Evolutionary conservation across 2,888 invertebrate genomes (phyloP).

Genomic region (Apeira syringaria): DNA sequence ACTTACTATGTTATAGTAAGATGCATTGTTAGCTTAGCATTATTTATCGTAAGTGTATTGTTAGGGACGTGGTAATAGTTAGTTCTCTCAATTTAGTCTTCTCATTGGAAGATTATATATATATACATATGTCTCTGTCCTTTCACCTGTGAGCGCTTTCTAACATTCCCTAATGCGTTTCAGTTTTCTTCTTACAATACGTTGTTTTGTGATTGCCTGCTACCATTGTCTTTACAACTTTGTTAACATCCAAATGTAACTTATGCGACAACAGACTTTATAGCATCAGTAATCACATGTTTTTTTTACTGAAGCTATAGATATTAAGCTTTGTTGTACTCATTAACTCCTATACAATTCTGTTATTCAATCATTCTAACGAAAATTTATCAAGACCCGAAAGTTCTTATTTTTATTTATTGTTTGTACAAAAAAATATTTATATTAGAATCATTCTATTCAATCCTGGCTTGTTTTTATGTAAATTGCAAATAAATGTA

Average conservation of each 20-base stretch:
- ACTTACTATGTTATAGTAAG: slow-evolving; percentile 68
- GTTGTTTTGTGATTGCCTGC: slow-evolving; percentile 30
- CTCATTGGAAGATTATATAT: slow-evolving; percentile 41
- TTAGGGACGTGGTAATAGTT: slow-evolving; percentile 70
- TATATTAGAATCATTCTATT: too few relatives aligned
- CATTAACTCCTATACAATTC: slow-evolving; percentile 33
- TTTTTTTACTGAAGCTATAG: slow-evolving; percentile 28
- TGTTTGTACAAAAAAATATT: too few relatives aligned
- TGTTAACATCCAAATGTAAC: slow-evolving; percentile 41
- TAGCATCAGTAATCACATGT: background rate
- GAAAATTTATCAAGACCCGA: too few relatives aligned
- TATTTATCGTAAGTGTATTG: slow-evolving; percentile 77
- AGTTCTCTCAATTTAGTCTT: slow-evolving; percentile 55
- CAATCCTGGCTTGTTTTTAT: too few relatives aligned
- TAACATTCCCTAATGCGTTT: slow-evolving; percentile 73
- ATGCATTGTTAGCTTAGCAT: slow-evolving; percentile 78
- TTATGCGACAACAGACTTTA: slow-evolving; percentile 30
- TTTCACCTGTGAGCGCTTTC: slow-evolving; percentile 69
- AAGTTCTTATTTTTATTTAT: too few relatives aligned
- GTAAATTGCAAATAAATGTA: too few relatives aligned
- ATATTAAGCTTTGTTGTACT: slow-evolving; percentile 23
- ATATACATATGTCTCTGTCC: slow-evolving; percentile 55
- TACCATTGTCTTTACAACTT: slow-evolving; percentile 21
- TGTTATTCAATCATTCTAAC: too few relatives aligned
- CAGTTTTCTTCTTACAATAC: slow-evolving; percentile 44